phyloP scores from a whole-genome alignment of 92 coral and sea anemone species.

The Virgularia gustaviana region DNA sequence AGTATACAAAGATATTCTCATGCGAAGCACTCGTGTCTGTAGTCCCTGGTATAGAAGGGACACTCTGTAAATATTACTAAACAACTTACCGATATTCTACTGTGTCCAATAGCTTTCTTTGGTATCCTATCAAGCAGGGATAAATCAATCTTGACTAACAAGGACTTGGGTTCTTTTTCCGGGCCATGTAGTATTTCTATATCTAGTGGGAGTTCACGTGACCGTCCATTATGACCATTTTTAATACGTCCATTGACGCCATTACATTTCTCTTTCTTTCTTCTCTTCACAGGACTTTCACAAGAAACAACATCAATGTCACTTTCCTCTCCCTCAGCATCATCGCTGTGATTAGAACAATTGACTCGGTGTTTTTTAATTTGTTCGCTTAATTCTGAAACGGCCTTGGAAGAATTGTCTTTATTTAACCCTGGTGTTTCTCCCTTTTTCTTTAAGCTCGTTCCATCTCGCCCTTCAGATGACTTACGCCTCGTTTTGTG shows the following conservation, averaged over 20 bases:
- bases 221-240: constrained; percentile 54
- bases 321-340: constrained; percentile 64
- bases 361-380: constrained; percentile 14
- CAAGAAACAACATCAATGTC: constrained; percentile 65
- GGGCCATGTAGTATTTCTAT: constrained; percentile 63
- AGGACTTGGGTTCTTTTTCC: constrained; percentile 71
- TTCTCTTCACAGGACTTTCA: constrained; percentile 48
- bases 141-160: constrained; percentile 86
- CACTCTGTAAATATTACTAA: too few species aligned
- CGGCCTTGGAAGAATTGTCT: constrained; percentile 37
- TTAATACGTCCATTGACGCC: constrained; percentile 51
- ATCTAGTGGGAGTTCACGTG: constrained; percentile 43
- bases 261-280: not conserved
- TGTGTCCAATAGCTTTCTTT: constrained; percentile 25
- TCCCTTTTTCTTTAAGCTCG: not conserved
- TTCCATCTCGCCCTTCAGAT: constrained; percentile 29
- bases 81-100: constrained; percentile 26
- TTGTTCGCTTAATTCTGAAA: constrained; percentile 22
- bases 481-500: constrained; percentile 13
- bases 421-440: constrained; percentile 20
- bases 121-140: constrained; percentile 86
- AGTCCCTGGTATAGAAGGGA: too few species aligned
- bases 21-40: too few species aligned
- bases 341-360: constrained; percentile 42
- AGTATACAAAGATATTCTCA: too few species aligned